Evolutionary conservation across 2,797 vertebrate genomes (phyloP).

Genomic region (Pterois miles): DNA sequence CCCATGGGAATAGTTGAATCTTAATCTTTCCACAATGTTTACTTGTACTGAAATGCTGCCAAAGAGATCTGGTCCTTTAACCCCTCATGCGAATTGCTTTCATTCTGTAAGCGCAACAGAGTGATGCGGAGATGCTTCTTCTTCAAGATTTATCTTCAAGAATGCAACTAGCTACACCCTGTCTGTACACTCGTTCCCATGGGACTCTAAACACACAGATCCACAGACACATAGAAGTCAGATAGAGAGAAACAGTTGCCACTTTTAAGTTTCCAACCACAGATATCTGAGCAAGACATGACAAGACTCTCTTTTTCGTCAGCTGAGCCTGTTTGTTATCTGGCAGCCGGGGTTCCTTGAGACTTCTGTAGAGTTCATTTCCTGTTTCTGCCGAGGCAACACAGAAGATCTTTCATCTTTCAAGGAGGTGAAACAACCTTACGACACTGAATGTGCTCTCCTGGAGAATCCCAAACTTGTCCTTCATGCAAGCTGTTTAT

Average conservation of each 20-base stretch:
- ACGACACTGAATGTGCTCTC: constrained; percentile 27
- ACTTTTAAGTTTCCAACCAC: constrained; percentile 74
- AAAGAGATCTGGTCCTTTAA: constrained; percentile 58
- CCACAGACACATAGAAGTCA: constrained; percentile 47
- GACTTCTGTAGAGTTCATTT: constrained; percentile 73
- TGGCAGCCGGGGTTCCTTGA: constrained; percentile 63
- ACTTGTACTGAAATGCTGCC: constrained; percentile 42
- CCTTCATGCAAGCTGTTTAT: not conserved
- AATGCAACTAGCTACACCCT: constrained; percentile 51
- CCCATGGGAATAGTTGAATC: constrained; percentile 35
- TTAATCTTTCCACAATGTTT: constrained; percentile 65
- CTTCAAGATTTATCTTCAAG: constrained; percentile 51
- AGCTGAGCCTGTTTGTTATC: constrained; percentile 72
- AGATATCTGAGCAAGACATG: constrained; percentile 71
- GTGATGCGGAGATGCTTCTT: constrained; percentile 32
- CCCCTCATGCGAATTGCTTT: constrained; percentile 59
- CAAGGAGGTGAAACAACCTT: constrained; percentile 65
- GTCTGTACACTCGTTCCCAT: constrained; percentile 45
- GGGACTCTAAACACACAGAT: constrained; percentile 61
- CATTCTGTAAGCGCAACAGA: constrained; percentile 60
- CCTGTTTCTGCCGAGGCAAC: constrained; percentile 73
- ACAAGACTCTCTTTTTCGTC: constrained; percentile 71
- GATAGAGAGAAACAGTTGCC: constrained; percentile 65
- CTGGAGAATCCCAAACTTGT: constrained; percentile 33
- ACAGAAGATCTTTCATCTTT: constrained; percentile 67